phyloP scores from a whole-genome alignment of 2,113 vertebrate species.

The Eurypyga helias region DNA sequence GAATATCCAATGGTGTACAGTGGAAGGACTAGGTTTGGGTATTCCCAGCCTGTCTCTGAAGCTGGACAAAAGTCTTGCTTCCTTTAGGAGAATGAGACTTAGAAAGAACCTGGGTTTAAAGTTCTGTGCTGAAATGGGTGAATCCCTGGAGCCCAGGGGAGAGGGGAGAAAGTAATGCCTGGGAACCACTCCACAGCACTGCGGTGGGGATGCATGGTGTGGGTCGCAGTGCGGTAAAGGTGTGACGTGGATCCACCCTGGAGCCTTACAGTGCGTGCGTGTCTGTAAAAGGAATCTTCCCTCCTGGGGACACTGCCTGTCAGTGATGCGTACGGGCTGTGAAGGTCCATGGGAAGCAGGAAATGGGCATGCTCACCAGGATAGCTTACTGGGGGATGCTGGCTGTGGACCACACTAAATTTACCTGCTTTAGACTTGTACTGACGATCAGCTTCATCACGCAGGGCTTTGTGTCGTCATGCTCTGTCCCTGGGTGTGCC shows the following conservation, averaged over 20 bases:
- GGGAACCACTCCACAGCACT: rapidly evolving
- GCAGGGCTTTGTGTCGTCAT: constrained; percentile 46
- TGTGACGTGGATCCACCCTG: neutral
- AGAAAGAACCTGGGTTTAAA: neutral
- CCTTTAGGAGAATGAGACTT: rapidly evolving
- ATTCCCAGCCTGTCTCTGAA: neutral
- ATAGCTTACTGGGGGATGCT: neutral
- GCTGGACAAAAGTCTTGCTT: neutral
- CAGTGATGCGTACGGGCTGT: rapidly evolving
- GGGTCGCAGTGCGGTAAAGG: neutral
- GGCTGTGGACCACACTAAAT: constrained; percentile 27
- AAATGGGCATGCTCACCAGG: rapidly evolving
- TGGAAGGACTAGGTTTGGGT: neutral
- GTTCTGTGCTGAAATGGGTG: neutral
- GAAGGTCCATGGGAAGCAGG: neutral
- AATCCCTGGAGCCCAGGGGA: no score
- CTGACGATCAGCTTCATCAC: neutral
- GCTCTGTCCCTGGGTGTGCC: constrained; percentile 31
- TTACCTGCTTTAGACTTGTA: constrained; percentile 47
- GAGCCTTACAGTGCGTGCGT: rapidly evolving
- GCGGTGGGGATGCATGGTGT: rapidly evolving
- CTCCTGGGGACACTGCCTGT: rapidly evolving
- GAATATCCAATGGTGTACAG: neutral
- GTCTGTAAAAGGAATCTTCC: no score
- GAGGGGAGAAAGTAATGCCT: neutral